Evolutionary conservation across 2,797 vertebrate species (phyloP), one percentile per base, ranked within the genome.

Genomic region (Crocodylus rhombifer): DNA sequence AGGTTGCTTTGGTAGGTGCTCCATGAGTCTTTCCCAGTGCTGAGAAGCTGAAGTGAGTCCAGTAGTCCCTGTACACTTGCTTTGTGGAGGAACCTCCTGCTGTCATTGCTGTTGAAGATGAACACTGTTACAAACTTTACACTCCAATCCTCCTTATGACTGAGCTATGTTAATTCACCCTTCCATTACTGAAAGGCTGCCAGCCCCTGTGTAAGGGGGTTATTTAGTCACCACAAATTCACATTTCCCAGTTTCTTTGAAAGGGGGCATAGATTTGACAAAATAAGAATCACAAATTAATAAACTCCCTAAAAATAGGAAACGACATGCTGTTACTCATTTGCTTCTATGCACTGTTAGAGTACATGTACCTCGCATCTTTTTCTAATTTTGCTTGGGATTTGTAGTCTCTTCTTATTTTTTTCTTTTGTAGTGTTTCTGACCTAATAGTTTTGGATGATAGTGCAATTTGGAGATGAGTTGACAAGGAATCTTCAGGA

Each of bases 201-300:
- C 42, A 51, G 42, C 10, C 42, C 9, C 42, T 51, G 42, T 51
- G 42, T 1, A 91, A 74, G 90, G 42, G 81, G 82, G 92, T 94
- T 92, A 94, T 87, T 96, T 92, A 55, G 51, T 79, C 94, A 82
- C 65, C 87, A 86, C 60, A 89, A 83, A 60, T 90, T 73, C 36
- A 82, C 77, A 84, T 90, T 80, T 94, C 77, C 55, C 62, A 51
- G 42, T 57, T 90, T 89, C 91, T 75, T 76, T 77, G 62, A 91
- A 84, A 82, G n/a, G 89, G 61, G 92, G 77, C 13, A 93, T 6
- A 77, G 82, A 90, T 90, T 87, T 92, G 76, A 88, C 69, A 84
- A 84, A 91, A 36, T 84, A 61, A 77, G 58, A 84, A 82, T 80
- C 87, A 63, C 61, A 90, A 85, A 84, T 92, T 78, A 80, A 71